phyloP scores from a whole-genome alignment of 2,888 invertebrate genomes.

The Drosophila formosana region DNA sequence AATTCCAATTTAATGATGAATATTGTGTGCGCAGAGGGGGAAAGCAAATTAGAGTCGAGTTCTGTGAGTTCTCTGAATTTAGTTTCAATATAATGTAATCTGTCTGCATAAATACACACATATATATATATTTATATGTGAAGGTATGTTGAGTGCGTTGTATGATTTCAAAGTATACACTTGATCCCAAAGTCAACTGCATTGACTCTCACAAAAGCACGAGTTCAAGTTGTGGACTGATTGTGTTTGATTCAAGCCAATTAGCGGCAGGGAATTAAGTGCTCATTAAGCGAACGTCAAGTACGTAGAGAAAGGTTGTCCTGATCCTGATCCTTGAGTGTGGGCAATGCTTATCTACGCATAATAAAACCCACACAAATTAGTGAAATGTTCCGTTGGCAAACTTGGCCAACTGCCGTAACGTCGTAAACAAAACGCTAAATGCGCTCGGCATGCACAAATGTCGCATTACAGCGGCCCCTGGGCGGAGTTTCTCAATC shows the following conservation, averaged over 20 bases:
- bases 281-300: constrained; percentile 62
- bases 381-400: constrained; percentile 54
- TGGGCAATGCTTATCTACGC: constrained; percentile 50
- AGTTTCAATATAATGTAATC: background rate
- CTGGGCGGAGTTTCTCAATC: background rate
- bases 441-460: constrained; percentile 74
- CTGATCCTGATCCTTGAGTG: background rate
- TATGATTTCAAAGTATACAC: background rate
- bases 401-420: constrained; percentile 54
- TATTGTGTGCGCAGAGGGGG: background rate
- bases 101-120: background rate
- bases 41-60: constrained; percentile 21
- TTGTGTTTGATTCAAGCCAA: constrained; percentile 50
- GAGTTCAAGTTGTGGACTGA: background rate
- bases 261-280: constrained; percentile 71
- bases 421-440: constrained; percentile 74
- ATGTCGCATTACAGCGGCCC: constrained; percentile 31
- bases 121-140: background rate
- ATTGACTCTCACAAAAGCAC: background rate
- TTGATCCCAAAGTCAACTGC: background rate
- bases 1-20: constrained; percentile 50
- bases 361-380: constrained; percentile 70
- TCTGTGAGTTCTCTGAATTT: constrained; percentile 12
- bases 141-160: background rate
- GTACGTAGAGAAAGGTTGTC: constrained; percentile 5